Evolutionary conservation across 2,888 invertebrate genomes (phyloP).

Genomic region (Papilio demoleus): DNA sequence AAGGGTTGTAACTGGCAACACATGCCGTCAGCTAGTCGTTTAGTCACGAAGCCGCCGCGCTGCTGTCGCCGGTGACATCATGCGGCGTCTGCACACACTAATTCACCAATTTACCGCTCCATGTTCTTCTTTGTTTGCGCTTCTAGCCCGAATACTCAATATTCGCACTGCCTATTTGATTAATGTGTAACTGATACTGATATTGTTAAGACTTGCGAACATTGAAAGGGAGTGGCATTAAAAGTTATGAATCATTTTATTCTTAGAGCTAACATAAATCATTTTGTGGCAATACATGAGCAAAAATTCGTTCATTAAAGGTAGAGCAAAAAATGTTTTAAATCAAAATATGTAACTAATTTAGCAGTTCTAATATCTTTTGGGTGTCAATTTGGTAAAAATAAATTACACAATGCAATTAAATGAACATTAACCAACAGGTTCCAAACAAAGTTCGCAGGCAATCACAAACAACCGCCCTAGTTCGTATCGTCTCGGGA

Average conservation of each 20-base stretch:
- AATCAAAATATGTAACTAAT: too few relatives aligned
- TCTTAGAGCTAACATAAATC: conserved; percentile 3
- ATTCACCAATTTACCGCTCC: conserved; percentile 48
- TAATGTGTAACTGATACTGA: conserved; percentile 2
- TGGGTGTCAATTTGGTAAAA: too few relatives aligned
- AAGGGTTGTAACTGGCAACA: neutral
- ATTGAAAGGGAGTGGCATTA: neutral
- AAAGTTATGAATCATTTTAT: conserved; percentile 14
- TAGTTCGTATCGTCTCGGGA: conserved; percentile 47
- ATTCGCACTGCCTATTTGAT: conserved; percentile 3
- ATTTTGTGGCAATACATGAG: neutral
- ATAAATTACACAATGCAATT: conserved; percentile 44
- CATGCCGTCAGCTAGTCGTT: conserved; percentile 52
- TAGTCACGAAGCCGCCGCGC: conserved; percentile 56
- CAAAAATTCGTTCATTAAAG: too few relatives aligned
- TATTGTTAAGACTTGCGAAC: neutral
- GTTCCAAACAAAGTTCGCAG: conserved; percentile 1
- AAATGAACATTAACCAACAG: conserved; percentile 20
- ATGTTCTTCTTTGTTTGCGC: conserved; percentile 48
- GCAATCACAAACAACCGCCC: conserved; percentile 45
- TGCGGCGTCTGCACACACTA: conserved; percentile 53
- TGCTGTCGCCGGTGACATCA: conserved; percentile 76
- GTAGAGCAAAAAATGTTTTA: too few relatives aligned
- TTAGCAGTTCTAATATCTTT: too few relatives aligned
- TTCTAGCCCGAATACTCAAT: conserved; percentile 6